phyloP scores from a whole-genome alignment of 2,113 vertebrate genomes.

The Tetrao urogallus region DNA sequence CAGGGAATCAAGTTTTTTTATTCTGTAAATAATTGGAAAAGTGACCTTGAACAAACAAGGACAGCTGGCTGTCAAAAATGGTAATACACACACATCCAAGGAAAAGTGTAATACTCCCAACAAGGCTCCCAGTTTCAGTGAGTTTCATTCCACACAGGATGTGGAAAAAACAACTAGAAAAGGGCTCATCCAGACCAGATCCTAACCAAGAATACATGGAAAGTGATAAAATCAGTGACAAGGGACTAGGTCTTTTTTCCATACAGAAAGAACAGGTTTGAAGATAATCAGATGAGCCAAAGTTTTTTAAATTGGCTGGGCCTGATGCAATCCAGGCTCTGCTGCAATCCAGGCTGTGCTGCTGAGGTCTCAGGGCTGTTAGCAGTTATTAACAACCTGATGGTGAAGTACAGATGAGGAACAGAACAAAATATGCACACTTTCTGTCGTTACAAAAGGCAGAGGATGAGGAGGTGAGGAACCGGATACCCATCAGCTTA shows the following conservation, averaged over 20 bases:
- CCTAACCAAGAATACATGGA: not conserved
- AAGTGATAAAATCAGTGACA: not conserved
- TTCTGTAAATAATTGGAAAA: not conserved
- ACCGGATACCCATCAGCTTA: not conserved
- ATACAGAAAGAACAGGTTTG: not conserved
- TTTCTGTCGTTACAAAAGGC: not conserved
- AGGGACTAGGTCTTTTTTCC: not conserved
- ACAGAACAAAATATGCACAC: not conserved
- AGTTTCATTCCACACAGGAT: not conserved
- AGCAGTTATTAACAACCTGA: not conserved
- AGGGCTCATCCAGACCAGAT: not conserved
- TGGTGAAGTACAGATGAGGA: not conserved
- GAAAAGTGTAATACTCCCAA: not conserved
- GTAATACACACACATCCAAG: not conserved
- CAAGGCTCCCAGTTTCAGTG: not conserved
- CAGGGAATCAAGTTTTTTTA: not conserved
- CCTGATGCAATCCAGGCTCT: not conserved
- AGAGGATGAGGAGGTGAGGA: not conserved
- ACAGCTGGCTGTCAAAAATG: not conserved
- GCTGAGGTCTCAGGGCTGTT: not conserved
- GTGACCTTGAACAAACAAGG: not conserved
- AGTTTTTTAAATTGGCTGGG: not conserved
- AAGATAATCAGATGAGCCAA: not conserved
- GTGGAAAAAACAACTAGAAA: not conserved
- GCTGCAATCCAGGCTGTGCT: not conserved